Evolutionary conservation across 2,797 vertebrate genomes (phyloP), one percentile per base, ranked within the genome.

Genomic region (Cyclopterus lumpus): DNA sequence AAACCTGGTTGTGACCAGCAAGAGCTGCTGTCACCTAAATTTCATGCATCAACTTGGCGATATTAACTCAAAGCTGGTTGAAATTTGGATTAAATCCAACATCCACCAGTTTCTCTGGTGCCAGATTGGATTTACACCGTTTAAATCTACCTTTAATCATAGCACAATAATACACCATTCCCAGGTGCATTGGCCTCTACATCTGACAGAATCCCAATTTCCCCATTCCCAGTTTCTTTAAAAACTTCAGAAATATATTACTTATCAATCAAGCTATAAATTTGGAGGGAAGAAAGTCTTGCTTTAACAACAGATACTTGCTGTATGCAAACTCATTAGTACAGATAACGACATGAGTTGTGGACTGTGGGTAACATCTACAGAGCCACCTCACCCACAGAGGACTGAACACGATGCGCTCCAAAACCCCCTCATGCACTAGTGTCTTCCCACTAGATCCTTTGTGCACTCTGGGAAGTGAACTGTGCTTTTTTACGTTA

Each of bases 351-450:
- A 49, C 51, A 28, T 3, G 42, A 77, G 65, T n/a, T n/a, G 63
- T n/a, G 22, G 62, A 60, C 69, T 74, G 71, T 71, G 80, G 51
- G 30, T 67, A 61, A 70, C 28, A 71, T 78, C 30, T 63, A 74
- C 42, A 79, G 30, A 76, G 64, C 34, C 46, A 42, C 38, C 34
- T 59, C 67, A 51, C 81, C 20, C 68, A 30, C 79, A 83, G 51
- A 71, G 42, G 65, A 77, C 66, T 80, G 69, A 75, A 53, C 68
- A 76, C 15, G 79, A 69, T 24, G 40, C 51, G 38, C 73, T 87
- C 80, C 73, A 84, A 85, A 91, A 83, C 79, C 80, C 65, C 74
- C 78, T 73, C 77, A 46, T 80, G 77, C 67, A 81, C 63, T 46
- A 44, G 70, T 42, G 1, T 75, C 63, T 67, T 68, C 69, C 81